Conservation (phyloP, 2,113 vertebrate genomes). For the Melanerpes aurifrons region DNA sequence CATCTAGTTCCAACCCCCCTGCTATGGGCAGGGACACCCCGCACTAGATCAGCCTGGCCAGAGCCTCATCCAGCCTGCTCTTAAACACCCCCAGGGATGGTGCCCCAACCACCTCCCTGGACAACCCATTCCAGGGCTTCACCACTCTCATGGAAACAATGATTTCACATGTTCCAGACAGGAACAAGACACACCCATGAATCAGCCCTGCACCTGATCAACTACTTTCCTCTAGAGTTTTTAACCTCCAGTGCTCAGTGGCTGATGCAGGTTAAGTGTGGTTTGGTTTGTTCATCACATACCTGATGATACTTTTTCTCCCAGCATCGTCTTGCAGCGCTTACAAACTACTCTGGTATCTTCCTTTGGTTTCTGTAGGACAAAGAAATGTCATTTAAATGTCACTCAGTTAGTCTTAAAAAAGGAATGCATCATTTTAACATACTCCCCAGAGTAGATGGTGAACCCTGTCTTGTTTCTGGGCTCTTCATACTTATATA, state of each 20-base stretch:
- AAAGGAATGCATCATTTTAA: conserved; percentile 62
- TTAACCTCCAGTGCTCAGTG: background rate
- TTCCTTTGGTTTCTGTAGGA: conserved; percentile 84
- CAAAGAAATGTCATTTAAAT: conserved; percentile 77
- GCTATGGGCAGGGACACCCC: no score
- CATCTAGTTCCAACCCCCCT: no score
- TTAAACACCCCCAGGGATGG: no score
- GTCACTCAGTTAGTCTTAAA: conserved; percentile 67
- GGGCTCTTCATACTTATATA: conserved; percentile 27
- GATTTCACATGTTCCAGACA: background rate
- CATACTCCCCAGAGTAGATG: conserved; percentile 4
- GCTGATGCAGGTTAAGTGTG: background rate
- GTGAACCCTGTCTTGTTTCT: conserved; percentile 66
- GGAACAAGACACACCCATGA: background rate
- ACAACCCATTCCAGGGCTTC: no score
- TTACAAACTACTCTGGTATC: conserved; percentile 84
- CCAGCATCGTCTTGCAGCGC: conserved; percentile 86
- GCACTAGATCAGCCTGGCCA: no score
- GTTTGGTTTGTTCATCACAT: conserved; percentile 47
- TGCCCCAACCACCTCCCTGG: no score
- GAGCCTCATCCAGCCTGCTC: no score
- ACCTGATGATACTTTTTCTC: conserved; percentile 89
- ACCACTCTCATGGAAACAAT: background rate
- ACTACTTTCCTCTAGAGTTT: background rate
- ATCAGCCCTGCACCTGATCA: background rate